These are phyloP conservation scores for Characodon lateralis DNA, from an alignment of 2,797 vertebrate species.

Conservation along the genomic window DNA sequence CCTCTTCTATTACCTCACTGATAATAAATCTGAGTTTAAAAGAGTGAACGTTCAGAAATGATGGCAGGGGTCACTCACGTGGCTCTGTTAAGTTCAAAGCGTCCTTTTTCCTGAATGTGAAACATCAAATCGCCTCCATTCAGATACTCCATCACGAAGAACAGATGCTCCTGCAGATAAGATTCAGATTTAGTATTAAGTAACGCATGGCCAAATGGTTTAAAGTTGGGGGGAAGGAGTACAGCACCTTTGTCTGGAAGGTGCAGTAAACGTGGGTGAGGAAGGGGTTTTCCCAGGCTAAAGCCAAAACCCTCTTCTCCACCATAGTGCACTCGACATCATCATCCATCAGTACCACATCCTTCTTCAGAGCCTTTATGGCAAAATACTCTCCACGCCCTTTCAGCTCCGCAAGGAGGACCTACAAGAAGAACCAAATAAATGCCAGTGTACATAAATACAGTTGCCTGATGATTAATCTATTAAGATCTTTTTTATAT, in stretches of 20 bases:
- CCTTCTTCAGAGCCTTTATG: constrained; percentile 95
- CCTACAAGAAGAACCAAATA: constrained; percentile 74
- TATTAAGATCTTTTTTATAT: neutral
- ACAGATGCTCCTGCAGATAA: constrained; percentile 90
- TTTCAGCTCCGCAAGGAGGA: constrained; percentile 93
- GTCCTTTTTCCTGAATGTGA: constrained; percentile 98
- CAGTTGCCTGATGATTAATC: neutral
- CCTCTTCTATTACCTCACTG: constrained; percentile 32
- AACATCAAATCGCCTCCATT: constrained; percentile 98
- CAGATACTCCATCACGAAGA: constrained; percentile 99
- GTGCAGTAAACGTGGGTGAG: constrained; percentile 96
- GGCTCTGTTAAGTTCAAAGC: constrained; percentile 92
- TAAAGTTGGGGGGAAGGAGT: constrained; percentile 10
- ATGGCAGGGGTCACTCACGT: constrained; percentile 81
- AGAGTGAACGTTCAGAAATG: neutral
- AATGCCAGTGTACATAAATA: neutral
- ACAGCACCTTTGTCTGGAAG: constrained; percentile 97
- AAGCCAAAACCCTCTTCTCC: constrained; percentile 94
- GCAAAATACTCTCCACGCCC: constrained; percentile 92
- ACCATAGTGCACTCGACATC: constrained; percentile 99
- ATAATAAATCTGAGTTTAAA: neutral
- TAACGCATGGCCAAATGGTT: neutral
- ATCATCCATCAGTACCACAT: constrained; percentile 96
- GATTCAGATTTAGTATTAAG: constrained; percentile 18
- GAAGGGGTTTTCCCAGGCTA: constrained; percentile 97